phyloP scores from a whole-genome alignment of 2,888 invertebrate genomes.

The Drosophila neonasuta region DNA sequence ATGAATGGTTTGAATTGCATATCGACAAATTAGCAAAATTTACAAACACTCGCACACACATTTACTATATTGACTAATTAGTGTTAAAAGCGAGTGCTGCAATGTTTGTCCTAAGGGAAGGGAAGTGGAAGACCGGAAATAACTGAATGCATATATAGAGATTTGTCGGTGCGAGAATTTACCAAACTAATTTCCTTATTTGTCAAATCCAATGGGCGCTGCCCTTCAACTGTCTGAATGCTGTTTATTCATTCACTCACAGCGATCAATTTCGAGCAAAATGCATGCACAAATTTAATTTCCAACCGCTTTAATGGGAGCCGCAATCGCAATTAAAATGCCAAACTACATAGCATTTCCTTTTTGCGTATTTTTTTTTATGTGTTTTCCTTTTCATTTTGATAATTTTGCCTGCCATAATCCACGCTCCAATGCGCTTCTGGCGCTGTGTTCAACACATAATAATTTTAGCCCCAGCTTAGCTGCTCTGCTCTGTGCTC shows the following conservation, averaged over 20 bases:
- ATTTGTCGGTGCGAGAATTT: constrained; percentile 29
- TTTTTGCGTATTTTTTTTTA: neutral
- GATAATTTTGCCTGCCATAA: constrained; percentile 48
- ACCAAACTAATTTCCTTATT: constrained; percentile 63
- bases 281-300: constrained; percentile 45
- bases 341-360: constrained; percentile 25
- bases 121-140: constrained; percentile 35
- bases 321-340: constrained; percentile 64
- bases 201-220: constrained; percentile 33
- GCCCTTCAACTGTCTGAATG: neutral
- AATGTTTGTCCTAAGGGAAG: constrained; percentile 33
- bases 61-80: constrained; percentile 63
- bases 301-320: constrained; percentile 51
- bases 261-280: constrained; percentile 1
- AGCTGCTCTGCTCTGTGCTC: constrained; percentile 23
- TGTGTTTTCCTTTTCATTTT: constrained; percentile 26
- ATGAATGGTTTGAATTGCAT: constrained; percentile 36
- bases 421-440: constrained; percentile 53
- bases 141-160: constrained; percentile 1
- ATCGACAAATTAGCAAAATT: constrained; percentile 68
- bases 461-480: constrained; percentile 50
- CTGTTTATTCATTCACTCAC: no score
- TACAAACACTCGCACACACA: constrained; percentile 32
- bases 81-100: constrained; percentile 61
- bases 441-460: constrained; percentile 18